Base-by-base conservation (phyloP, 2,113 vertebrate species). In the Oenanthe oenanthe region DNA sequence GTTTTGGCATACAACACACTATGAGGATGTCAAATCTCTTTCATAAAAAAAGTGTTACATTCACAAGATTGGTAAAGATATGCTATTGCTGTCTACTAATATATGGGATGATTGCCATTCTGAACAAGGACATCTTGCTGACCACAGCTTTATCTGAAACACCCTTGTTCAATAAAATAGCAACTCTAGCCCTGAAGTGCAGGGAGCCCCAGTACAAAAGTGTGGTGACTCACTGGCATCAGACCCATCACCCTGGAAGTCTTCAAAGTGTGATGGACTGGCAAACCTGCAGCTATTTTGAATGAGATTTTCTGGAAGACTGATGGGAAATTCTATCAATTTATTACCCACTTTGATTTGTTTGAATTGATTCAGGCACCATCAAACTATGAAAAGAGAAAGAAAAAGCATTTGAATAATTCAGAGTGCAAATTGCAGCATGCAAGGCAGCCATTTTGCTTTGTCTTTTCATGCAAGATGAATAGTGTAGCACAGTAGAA, bases 401-500 rank as follows among this genome's bases (percentile, higher is more conserved):
- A 91, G 51, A 66, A 82, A 95, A 94, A 77, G 67, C 78, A 94
- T 74, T n/a, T 92, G 81, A 89, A 89, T 94, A 92, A 89, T 93
- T 89, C 79, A 91, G 74, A 88, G 68, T 47, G 80, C 50, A 96
- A 94, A 92, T 29, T 92, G 76, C 78, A 88, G 61, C 45, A 68
- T 56, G 58, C n/a, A 54, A 91, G 84, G 92, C 60, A 93, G 89
- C 88, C 92, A 97, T 96, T 94, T 95, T 95, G 85, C 85, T 86
- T 95, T 90, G 89, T 88, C 93, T 94, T 83, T 92, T 82, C 89
- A 34, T 71, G 15, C 31, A 70, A 95, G 81, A 88, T 90, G 82
- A 88, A 92, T 74, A 88, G 60, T 34, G 29, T 53, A 83, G 72
- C 77, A 85, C 32, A 79, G 56, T 26, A 92, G 67, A 96, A 92